These are phyloP conservation scores for Ostrea denselamellosa DNA, from an alignment of 1,140 invertebrate species.

Conservation along the genomic window DNA sequence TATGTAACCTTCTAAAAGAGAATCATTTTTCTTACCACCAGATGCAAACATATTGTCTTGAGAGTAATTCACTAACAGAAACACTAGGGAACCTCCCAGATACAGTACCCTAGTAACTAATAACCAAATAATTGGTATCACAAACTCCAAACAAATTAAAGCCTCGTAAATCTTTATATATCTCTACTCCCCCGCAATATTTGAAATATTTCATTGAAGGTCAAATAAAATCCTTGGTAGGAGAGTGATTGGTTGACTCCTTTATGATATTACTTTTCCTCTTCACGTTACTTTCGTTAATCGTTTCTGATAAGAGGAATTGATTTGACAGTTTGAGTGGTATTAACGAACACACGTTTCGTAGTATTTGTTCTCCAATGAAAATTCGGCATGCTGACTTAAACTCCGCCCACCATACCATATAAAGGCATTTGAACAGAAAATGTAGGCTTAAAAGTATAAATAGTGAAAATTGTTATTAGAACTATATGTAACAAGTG, in stretches of 20 bases:
- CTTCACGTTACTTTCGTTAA: background rate
- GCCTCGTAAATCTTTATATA: constrained; percentile 20
- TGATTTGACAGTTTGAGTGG: background rate
- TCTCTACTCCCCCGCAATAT: constrained; percentile 19
- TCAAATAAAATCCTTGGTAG: constrained; percentile 13
- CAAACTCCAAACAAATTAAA: background rate
- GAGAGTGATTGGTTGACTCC: background rate
- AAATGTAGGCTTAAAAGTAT: background rate
- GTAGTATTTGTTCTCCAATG: constrained; percentile 13
- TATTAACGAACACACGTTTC: background rate
- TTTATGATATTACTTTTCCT: background rate
- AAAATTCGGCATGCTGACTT: background rate
- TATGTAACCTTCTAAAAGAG: too few species aligned
- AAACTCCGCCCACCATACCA: background rate
- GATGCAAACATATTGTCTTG: too few species aligned
- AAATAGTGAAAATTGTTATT: background rate
- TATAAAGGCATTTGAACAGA: background rate
- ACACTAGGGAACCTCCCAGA: background rate
- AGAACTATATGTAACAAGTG: background rate
- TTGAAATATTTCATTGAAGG: constrained; percentile 20
- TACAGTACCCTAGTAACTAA: background rate
- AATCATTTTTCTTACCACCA: too few species aligned
- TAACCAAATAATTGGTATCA: constrained; percentile 18
- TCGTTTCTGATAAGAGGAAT: constrained; percentile 30
- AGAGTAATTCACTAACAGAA: too few species aligned